These are phyloP conservation scores for Quadriops clusia DNA, from an alignment of 2,888 invertebrate genomes.

Conservation along the genomic window DNA sequence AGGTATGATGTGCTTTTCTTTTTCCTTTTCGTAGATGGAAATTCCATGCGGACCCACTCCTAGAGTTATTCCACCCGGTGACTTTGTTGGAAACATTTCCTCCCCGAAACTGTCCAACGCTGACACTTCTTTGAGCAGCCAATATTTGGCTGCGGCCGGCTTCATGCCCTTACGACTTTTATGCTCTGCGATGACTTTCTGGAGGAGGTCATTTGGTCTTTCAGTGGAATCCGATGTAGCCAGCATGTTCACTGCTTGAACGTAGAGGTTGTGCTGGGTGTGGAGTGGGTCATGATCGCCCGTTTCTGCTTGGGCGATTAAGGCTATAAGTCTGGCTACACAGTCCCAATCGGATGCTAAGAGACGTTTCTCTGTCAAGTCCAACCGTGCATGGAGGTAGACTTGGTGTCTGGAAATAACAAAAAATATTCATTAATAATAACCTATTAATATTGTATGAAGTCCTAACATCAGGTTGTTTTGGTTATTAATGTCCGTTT, in stretches of 20 bases:
- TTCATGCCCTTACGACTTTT: slow-evolving; percentile 47
- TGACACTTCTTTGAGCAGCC: slow-evolving; percentile 69
- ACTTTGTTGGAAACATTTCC: slow-evolving; percentile 66
- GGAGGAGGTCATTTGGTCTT: slow-evolving; percentile 50
- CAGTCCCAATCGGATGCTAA: slow-evolving; percentile 57
- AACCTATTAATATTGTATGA: slow-evolving; percentile 5
- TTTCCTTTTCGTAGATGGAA: slow-evolving; percentile 55
- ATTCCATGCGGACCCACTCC: slow-evolving; percentile 80
- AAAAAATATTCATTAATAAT: slow-evolving; percentile 8
- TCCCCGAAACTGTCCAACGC: slow-evolving; percentile 72
- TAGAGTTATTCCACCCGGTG: slow-evolving; percentile 40
- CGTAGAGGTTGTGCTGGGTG: slow-evolving; percentile 49
- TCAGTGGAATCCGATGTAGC: slow-evolving; percentile 33
- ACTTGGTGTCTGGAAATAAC: slow-evolving; percentile 57
- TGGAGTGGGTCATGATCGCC: slow-evolving; percentile 55
- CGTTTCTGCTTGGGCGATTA: slow-evolving; percentile 64
- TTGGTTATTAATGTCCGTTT: too few relatives aligned
- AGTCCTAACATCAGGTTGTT: slow-evolving; percentile 2
- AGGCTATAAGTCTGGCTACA: slow-evolving; percentile 59
- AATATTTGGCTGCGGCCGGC: slow-evolving; percentile 70
- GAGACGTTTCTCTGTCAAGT: slow-evolving; percentile 61
- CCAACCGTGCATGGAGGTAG: slow-evolving; percentile 71
- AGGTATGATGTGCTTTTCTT: slow-evolving; percentile 61
- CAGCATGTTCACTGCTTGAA: slow-evolving; percentile 50
- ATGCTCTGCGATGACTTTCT: slow-evolving; percentile 51